Evolutionary conservation across 2,113 vertebrate genomes (phyloP), one percentile per base, ranked within the genome.

Genomic region (Chloropsis cyanopogon): DNA sequence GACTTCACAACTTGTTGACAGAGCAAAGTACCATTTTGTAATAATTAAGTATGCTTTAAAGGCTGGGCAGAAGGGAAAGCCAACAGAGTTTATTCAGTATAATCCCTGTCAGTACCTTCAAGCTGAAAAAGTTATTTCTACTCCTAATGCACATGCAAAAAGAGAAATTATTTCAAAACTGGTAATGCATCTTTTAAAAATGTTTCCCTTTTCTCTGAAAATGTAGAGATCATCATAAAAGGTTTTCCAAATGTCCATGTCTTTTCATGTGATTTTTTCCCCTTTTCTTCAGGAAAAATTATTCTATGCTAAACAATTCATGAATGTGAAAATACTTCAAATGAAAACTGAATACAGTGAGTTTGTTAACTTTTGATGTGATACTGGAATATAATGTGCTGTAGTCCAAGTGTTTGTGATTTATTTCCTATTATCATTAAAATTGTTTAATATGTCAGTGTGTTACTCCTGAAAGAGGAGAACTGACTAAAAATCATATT

Each of bases 1-100:
- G 95, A 93, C 96, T 96, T 94, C 85, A 75, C 86, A 93, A 95
- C 77, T 95, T 96, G 95, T 95, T 95, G 95, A 97, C 94, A 93
- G 95, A 93, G 64, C 64, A 82, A 96, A 94, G 92, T 88, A 77
- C 79, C 76, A 37, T 95, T 97, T 92, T 2, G 8, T 39, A 59
- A 50, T 83, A 94, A 95, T 93, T 71, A 97, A 93, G 81, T 53
- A 41, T 41, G 54, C 75, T 94, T 77, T 88, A 83, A 95, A 82
- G 91, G 52, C 37, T 68, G 46, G 47, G 9, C n/a, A 33, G 64
- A 44, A 46, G 33, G 65, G 35, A 83, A 78, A 59, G 52, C 42
- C 60, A 57, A 22, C 28, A 71, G 42, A 50, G 24, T 3, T 57
- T 12, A 28, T 46, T 39, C 37, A 29, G 2, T 65, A 50, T 86